Percentiles rank a stretch among this genome's conserved stretches.
phyloP scores from a whole-genome alignment of 2,797 vertebrate species.

The Sciaenops ocellatus region DNA sequence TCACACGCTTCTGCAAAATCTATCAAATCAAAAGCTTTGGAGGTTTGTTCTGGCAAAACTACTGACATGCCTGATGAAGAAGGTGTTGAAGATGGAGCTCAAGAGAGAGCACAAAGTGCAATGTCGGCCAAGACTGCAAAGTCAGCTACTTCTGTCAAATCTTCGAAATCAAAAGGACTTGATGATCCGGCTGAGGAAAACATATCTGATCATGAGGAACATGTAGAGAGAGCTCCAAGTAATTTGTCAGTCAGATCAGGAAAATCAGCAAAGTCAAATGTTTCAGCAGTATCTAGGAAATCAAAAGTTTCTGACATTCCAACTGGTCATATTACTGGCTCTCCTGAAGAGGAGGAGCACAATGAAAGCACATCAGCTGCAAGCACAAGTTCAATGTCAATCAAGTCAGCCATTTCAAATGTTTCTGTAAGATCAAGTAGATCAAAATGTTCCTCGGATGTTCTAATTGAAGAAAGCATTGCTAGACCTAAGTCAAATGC shows the following conservation, averaged over 20 bases:
- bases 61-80: slow-evolving; percentile 1
- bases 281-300: slow-evolving; percentile 47
- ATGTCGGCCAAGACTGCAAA: slow-evolving; percentile 56
- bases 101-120: slow-evolving; percentile 52
- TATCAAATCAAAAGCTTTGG: slow-evolving; percentile 40
- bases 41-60: slow-evolving; percentile 16
- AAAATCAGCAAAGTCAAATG: slow-evolving; percentile 62
- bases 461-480: slow-evolving; percentile 24
- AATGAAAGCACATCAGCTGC: slow-evolving; percentile 54
- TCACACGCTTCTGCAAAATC: slow-evolving; percentile 54
- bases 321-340: slow-evolving; percentile 9
- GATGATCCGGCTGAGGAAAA: slow-evolving; percentile 16
- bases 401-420: slow-evolving; percentile 60
- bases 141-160: slow-evolving; percentile 52
- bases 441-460: slow-evolving; percentile 42
- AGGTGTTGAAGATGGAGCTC: slow-evolving; percentile 28
- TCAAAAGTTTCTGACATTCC: slow-evolving; percentile 44
- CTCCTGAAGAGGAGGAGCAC: slow-evolving; percentile 32
- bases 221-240: too few relatives aligned
- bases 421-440: slow-evolving; percentile 47
- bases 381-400: slow-evolving; percentile 57
- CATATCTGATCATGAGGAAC: too few relatives aligned
- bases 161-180: slow-evolving; percentile 41
- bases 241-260: neutral
- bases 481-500: slow-evolving; percentile 56